Evolutionary conservation across 2,888 invertebrate genomes (phyloP), one percentile per base, ranked within the genome.

Genomic region (Agrotis clavis): DNA sequence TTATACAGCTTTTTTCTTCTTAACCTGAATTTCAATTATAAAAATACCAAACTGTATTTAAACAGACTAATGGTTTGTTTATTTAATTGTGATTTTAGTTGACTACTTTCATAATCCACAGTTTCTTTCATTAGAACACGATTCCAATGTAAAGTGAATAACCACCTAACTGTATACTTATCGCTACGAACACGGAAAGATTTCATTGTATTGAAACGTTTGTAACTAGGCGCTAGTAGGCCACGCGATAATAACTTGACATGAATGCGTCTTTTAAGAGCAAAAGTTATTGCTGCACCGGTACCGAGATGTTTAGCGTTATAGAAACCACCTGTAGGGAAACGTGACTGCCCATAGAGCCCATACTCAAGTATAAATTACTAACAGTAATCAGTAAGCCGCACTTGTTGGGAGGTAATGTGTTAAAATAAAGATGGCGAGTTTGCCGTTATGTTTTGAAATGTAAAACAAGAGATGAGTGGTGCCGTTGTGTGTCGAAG

Each of bases 291-390:
- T 67, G 47, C 75, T 18, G 75, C 59, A 80, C 48, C 80, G 75
- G 79, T 83, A 74, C 60, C 50, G 50, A 69, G 63, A 56, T 84
- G 65, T 65, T 77, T 70, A 59, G 56, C 63, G 63, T 64, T 74
- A 83, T 79, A 25, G 61, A 67, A 83, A 66, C 68, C 60, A 61
- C 76, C 56, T 65, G 67, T 76, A 60, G 63, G 57, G 59, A 69
- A 82, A 76, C 83, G 83, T 85, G 85, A 83, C 86, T 61, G 35
- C 18, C 48, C 76, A 85, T 85, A 83, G 77, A 61, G 35, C n/a
- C 48, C 76, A 85, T 83, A 69, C 64, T 57, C 54, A 79, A 35
- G 65, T 74, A 74, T 74, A 76, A 82, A 75, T 69, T 60, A 75
- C 68, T 74, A 71, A 85, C 83, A 79, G 80, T 82, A 67, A 72